A percentile compares a stretch with the other conserved stretches of the same genome.
phyloP scores from a whole-genome alignment of 2,797 vertebrate genomes.

The Manis pentadactyla region DNA sequence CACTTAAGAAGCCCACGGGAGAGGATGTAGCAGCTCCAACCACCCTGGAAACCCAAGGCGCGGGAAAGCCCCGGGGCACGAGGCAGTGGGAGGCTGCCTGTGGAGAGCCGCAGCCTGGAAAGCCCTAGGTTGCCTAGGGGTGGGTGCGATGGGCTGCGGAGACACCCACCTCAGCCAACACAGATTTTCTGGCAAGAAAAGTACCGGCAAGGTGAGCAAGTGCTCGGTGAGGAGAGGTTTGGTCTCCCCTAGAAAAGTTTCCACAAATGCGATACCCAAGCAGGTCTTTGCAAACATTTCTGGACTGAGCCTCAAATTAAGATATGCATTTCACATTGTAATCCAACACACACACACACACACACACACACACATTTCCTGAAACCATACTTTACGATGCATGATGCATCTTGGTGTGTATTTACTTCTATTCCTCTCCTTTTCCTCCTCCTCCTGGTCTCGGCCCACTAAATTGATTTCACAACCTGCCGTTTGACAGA shows the following conservation, averaged over 20 bases:
- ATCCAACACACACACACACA: background rate
- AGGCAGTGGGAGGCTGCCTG: background rate
- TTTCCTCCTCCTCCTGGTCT: background rate
- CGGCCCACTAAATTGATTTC: background rate
- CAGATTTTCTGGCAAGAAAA: background rate
- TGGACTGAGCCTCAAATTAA: background rate
- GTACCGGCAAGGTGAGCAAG: rapidly evolving
- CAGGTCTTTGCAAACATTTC: background rate
- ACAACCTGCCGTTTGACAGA: background rate
- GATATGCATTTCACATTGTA: background rate
- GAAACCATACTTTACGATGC: background rate
- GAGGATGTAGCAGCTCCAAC: background rate
- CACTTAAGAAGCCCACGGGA: background rate
- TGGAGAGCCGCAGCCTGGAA: background rate
- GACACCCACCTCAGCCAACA: background rate
- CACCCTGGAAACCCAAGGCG: background rate
- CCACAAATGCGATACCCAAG: no score
- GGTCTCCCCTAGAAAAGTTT: no score
- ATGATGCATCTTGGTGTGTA: no score
- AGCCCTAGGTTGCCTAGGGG: background rate
- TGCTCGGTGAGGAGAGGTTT: background rate
- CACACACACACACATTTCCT: background rate
- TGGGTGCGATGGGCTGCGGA: background rate
- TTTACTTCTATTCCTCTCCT: background rate
- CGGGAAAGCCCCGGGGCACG: rapidly evolving